Conservation (phyloP, 2,113 vertebrate species). For the Philantomba maxwellii region DNA sequence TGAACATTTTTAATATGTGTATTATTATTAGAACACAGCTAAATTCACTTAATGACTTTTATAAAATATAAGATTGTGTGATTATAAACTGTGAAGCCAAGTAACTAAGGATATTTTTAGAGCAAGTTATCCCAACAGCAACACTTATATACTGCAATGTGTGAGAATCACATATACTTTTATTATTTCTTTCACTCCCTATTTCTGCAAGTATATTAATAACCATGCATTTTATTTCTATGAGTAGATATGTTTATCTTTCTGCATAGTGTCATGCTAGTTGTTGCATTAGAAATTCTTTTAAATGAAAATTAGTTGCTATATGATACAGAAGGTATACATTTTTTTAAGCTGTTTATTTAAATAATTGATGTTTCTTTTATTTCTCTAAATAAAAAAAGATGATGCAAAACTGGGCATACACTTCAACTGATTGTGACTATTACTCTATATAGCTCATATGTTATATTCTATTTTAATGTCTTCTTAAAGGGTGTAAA, state of each 20-base stretch:
- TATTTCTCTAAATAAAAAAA: background rate
- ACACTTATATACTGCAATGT: background rate
- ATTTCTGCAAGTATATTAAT: background rate
- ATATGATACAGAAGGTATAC: background rate
- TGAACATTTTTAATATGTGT: background rate
- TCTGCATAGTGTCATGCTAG: background rate
- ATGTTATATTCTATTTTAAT: slow-evolving; percentile 12
- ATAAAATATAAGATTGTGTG: background rate
- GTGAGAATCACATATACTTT: background rate
- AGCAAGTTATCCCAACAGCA: background rate
- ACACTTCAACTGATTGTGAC: background rate
- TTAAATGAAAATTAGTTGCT: background rate
- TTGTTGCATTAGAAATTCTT: background rate
- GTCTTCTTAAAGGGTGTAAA: background rate
- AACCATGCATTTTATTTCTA: background rate
- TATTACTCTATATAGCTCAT: background rate
- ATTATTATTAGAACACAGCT: background rate
- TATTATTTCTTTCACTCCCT: background rate
- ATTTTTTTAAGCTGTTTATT: background rate
- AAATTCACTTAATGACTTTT: background rate
- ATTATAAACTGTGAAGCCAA: slow-evolving; percentile 16
- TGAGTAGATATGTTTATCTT: background rate
- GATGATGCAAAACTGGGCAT: background rate
- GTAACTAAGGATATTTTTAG: slow-evolving; percentile 1
- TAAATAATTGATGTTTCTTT: background rate